Evolutionary conservation across 2,888 invertebrate genomes (phyloP).

Genomic region (Rutpela maculata): DNA sequence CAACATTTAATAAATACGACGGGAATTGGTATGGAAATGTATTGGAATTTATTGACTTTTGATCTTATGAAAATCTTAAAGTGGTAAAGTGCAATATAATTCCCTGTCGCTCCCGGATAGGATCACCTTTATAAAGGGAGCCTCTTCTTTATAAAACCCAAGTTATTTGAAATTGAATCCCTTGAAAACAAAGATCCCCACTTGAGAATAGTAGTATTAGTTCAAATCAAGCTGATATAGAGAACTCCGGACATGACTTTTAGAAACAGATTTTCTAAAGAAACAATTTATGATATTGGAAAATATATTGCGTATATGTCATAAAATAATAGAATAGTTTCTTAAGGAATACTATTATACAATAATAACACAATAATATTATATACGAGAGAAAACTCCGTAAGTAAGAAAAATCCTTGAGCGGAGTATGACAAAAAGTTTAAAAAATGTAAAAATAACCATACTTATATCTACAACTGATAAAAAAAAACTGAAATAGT

Average conservation of each 20-base stretch:
- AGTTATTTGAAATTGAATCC: conserved; percentile 55
- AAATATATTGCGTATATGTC: neutral
- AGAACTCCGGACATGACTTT: conserved; percentile 22
- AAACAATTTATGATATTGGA: neutral
- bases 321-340: conserved; percentile 4
- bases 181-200: conserved; percentile 50
- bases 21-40: conserved; percentile 33
- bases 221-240: conserved; percentile 38
- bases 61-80: conserved; percentile 42
- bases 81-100: conserved; percentile 49
- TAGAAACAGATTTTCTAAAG: conserved; percentile 22
- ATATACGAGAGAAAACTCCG: too few species aligned
- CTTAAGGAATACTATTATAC: neutral
- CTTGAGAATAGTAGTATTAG: conserved; percentile 42
- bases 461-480: too few species aligned
- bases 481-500: too few species aligned
- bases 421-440: too few species aligned
- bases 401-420: too few species aligned
- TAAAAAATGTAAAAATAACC: too few species aligned
- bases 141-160: conserved; percentile 49
- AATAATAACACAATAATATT: too few species aligned
- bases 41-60: conserved; percentile 39
- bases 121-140: conserved; percentile 45
- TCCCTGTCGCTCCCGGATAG: conserved; percentile 37
- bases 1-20: conserved; percentile 9